These are phyloP conservation scores for Pontoporia blainvillei DNA, from an alignment of 2,113 vertebrate genomes.

Conservation along the genomic window DNA sequence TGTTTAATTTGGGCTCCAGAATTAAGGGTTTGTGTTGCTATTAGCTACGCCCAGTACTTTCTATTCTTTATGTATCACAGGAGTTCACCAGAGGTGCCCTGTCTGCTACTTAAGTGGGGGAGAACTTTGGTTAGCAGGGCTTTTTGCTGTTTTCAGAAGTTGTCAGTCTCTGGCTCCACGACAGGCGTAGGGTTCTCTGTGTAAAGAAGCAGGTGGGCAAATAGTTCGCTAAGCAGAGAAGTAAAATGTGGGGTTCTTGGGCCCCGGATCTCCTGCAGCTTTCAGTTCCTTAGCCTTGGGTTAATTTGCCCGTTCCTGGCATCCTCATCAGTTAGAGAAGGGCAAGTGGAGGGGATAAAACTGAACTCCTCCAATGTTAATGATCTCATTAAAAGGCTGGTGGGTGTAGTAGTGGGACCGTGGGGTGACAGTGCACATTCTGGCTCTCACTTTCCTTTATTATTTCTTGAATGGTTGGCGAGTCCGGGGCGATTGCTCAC, in stretches of 20 bases:
- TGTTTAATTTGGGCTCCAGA: neutral
- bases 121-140: neutral
- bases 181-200: neutral
- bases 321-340: fast-evolving
- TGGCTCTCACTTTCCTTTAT: neutral
- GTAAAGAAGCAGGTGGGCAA: neutral
- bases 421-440: neutral
- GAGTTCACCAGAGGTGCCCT: fast-evolving
- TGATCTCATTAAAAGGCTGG: neutral
- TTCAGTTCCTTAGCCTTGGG: no score
- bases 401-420: neutral
- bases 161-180: neutral
- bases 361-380: fast-evolving
- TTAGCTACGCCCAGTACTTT: fast-evolving
- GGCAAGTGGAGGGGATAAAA: no score
- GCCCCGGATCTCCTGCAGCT: neutral
- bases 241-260: neutral
- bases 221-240: neutral
- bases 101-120: neutral
- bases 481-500: fast-evolving
- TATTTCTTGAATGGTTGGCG: fast-evolving
- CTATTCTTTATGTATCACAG: neutral
- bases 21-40: neutral
- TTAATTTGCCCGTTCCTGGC: neutral
- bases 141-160: neutral